phyloP scores from a whole-genome alignment of 2,888 invertebrate genomes.

The Balanococcus diminutus region DNA sequence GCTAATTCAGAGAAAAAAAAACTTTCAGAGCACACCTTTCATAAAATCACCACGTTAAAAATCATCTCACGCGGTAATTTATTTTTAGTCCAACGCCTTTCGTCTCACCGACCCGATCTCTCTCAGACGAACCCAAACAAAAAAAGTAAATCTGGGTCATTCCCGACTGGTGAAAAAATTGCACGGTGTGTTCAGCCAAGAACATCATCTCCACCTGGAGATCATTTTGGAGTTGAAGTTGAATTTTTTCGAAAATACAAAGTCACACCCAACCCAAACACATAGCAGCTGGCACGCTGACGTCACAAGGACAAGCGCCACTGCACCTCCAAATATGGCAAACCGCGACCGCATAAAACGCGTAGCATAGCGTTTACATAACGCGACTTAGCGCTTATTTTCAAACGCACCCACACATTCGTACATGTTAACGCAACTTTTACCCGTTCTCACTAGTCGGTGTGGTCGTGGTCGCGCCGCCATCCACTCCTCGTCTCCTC shows the following conservation, averaged over 20 bases:
- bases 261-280: conserved; percentile 45
- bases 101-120: background rate
- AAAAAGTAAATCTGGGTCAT: background rate
- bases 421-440: conserved; percentile 27
- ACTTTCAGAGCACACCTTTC: no score
- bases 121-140: background rate
- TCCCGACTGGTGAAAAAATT: background rate
- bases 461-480: background rate
- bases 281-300: conserved; percentile 39
- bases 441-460: background rate
- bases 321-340: conserved; percentile 47
- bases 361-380: conserved; percentile 43
- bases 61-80: background rate
- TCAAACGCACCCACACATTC: conserved; percentile 45
- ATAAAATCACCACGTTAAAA: no score
- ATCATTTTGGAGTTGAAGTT: conserved; percentile 6
- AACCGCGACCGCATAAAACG: conserved; percentile 37
- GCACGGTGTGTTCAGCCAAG: background rate
- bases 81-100: background rate
- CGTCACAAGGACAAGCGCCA: conserved; percentile 50
- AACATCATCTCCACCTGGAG: background rate
- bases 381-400: conserved; percentile 45
- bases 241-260: conserved; percentile 19
- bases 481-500: background rate
- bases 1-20: no score